phyloP scores from a whole-genome alignment of 2,113 vertebrate species.

The Panthera leo region DNA sequence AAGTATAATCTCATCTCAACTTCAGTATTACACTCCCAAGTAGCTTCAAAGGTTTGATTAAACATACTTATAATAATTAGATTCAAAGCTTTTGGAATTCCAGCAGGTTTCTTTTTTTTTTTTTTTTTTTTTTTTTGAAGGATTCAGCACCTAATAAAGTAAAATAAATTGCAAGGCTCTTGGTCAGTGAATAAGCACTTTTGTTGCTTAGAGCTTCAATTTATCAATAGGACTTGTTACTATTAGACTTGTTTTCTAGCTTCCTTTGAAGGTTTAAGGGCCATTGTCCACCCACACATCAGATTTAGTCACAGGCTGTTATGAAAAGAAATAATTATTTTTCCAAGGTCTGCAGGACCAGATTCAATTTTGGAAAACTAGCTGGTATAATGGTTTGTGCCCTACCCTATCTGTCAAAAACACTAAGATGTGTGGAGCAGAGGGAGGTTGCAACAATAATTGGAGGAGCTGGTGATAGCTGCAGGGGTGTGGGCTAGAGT shows the following conservation, averaged over 20 bases:
- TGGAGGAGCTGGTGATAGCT: constrained; percentile 6
- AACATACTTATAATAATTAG: constrained; percentile 83
- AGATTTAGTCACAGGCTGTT: constrained; percentile 65
- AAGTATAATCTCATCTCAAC: constrained; percentile 77
- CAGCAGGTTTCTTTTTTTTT: constrained; percentile 39
- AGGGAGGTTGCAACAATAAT: constrained; percentile 45
- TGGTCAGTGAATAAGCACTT: constrained; percentile 84
- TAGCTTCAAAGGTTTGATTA: constrained; percentile 84
- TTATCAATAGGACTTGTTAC: constrained; percentile 78
- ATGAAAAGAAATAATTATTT: constrained; percentile 76
- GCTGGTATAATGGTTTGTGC: constrained; percentile 42
- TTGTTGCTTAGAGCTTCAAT: constrained; percentile 76
- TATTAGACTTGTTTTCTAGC: constrained; percentile 70
- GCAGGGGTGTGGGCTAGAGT: not conserved
- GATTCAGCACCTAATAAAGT: constrained; percentile 84
- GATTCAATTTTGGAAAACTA: constrained; percentile 69
- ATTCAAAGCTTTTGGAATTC: constrained; percentile 82
- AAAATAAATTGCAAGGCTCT: constrained; percentile 83
- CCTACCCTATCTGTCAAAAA: constrained; percentile 54
- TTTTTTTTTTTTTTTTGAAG: constrained; percentile 68
- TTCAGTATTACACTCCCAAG: constrained; percentile 64
- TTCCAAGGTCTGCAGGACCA: constrained; percentile 61
- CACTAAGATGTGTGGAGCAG: not conserved
- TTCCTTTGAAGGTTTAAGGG: constrained; percentile 66
- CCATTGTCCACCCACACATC: constrained; percentile 67